Percentiles rank a stretch among this genome's conserved stretches.
phyloP scores from a whole-genome alignment of 2,113 vertebrate genomes.

The Pampusana beccarii region DNA sequence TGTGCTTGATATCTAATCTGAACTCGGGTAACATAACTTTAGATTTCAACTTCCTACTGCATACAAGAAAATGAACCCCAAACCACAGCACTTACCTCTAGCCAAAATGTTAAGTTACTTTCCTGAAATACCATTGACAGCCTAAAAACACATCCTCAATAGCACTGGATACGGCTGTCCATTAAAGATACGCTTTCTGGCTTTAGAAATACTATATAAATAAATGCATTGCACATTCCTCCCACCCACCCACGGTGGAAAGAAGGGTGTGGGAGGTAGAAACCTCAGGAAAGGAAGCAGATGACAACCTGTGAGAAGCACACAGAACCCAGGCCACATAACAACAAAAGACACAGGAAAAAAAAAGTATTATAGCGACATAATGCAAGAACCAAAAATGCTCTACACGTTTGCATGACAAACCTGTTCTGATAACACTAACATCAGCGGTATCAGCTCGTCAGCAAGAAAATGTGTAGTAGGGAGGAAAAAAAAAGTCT shows the following conservation, averaged over 20 bases:
- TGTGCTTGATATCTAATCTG: not conserved
- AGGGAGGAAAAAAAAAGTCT: not conserved
- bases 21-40: not conserved
- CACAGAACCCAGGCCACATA: not conserved
- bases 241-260: not conserved
- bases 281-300: not conserved
- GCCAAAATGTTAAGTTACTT: not conserved
- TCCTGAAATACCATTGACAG: not conserved
- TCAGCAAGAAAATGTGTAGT: not conserved
- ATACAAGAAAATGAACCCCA: not conserved
- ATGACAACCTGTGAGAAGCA: not conserved
- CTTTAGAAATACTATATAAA: not conserved
- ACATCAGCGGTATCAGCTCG: not conserved
- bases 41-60: not conserved
- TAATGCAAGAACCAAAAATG: not conserved
- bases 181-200: not conserved
- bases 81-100: not conserved
- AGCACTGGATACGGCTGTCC: not conserved
- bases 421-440: not conserved
- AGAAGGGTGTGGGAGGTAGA: not conserved
- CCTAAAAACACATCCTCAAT: not conserved
- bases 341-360: not conserved
- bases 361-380: not conserved
- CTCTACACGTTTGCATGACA: rapidly evolving
- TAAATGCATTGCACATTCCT: not conserved